phyloP scores from a whole-genome alignment of 2,113 vertebrate genomes.

The Bufo gargarizans region DNA sequence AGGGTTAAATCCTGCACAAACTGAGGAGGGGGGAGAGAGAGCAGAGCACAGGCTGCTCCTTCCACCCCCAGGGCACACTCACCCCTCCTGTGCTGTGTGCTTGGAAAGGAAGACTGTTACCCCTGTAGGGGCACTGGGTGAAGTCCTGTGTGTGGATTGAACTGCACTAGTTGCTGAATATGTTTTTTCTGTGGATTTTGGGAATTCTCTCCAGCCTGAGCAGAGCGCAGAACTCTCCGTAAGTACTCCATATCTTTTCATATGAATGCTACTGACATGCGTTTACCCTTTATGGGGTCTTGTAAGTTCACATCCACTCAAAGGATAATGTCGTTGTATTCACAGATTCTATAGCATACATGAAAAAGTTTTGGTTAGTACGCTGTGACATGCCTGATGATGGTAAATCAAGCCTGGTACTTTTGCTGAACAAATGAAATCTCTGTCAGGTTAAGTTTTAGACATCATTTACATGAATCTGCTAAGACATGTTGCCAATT shows the following conservation, averaged over 20 bases:
- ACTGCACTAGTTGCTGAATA: conserved; percentile 22
- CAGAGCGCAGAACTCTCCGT: conserved; percentile 32
- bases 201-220: conserved; percentile 38
- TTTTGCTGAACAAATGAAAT: no score
- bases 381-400: no score
- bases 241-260: conserved; percentile 20
- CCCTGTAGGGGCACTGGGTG: conserved; percentile 53
- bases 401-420: no score
- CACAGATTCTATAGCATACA: no score
- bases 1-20: conserved; percentile 51
- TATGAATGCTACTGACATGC: neutral
- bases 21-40: conserved; percentile 38
- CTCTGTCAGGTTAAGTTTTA: no score
- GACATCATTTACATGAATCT: no score
- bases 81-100: conserved; percentile 51
- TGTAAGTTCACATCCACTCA: neutral
- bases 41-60: conserved; percentile 42
- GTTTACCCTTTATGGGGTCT: neutral
- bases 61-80: conserved; percentile 56
- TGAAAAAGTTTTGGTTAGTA: no score
- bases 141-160: conserved; percentile 39
- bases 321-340: neutral
- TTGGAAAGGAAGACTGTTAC: conserved; percentile 37
- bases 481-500: no score
- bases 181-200: conserved; percentile 50